A percentile compares a stretch with the other conserved stretches of the same genome.
Evolutionary conservation across 2,797 vertebrate species (phyloP).

Genomic region (Microcaecilia unicolor): DNA sequence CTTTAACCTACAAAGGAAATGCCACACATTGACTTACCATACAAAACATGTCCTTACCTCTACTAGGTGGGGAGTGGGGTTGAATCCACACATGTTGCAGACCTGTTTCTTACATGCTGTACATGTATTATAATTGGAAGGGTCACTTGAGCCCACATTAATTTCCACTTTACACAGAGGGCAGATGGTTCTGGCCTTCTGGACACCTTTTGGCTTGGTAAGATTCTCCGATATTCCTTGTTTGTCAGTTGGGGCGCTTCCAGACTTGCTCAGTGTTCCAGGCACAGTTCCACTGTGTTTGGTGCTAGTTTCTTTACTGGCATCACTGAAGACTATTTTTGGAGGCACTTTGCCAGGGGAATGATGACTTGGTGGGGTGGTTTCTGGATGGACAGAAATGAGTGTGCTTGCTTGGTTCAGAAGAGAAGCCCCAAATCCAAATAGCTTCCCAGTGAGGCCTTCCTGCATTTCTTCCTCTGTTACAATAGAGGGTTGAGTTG

Average conservation of each 20-base stretch:
- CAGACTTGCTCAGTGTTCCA: conserved; percentile 37
- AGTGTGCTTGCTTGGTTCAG: conserved; percentile 93
- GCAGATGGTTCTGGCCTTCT: conserved; percentile 71
- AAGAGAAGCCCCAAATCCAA: conserved; percentile 90
- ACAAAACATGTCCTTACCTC: conserved; percentile 69
- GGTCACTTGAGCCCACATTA: conserved; percentile 68
- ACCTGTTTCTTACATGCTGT: conserved; percentile 87
- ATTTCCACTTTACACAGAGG: conserved; percentile 92
- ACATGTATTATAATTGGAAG: conserved; percentile 89
- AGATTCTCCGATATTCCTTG: conserved; percentile 44
- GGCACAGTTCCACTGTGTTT: conserved; percentile 50
- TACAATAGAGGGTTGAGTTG: conserved; percentile 18
- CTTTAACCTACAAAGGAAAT: no score
- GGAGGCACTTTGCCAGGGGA: conserved; percentile 74
- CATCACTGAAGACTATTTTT: conserved; percentile 76
- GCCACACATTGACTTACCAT: no score
- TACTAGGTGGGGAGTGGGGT: conserved; percentile 88
- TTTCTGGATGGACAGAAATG: conserved; percentile 85
- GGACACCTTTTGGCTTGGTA: conserved; percentile 73
- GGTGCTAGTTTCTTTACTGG: conserved; percentile 62
- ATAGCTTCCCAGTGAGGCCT: conserved; percentile 91
- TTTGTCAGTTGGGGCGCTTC: conserved; percentile 23
- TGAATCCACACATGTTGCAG: conserved; percentile 97
- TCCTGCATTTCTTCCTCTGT: conserved; percentile 81
- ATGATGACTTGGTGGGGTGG: conserved; percentile 64